Evolutionary conservation across 2,888 invertebrate species (phyloP).

Genomic region (Apamea monoglypha): DNA sequence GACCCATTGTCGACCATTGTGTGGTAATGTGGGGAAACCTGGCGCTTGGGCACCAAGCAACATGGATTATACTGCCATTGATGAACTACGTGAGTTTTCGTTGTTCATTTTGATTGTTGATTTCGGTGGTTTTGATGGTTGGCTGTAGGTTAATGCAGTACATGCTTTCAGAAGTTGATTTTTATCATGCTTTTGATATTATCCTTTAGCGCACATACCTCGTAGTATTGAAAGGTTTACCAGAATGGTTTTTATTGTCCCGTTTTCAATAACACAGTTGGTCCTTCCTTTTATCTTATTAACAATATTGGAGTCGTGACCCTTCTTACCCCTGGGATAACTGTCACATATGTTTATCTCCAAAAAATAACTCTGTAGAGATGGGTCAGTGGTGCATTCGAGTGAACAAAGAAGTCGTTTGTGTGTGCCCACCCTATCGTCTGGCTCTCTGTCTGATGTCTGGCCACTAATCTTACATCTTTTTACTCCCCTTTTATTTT

Average conservation of each 20-base stretch:
- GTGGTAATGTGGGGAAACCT: slow-evolving; percentile 70
- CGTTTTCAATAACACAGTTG: background rate
- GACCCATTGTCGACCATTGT: slow-evolving; percentile 67
- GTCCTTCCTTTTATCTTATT: background rate
- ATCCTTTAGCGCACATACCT: background rate
- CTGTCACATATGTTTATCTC: slow-evolving; percentile 21
- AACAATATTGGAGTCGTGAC: slow-evolving; percentile 19
- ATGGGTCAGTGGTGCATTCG: slow-evolving; percentile 43
- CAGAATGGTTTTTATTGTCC: background rate
- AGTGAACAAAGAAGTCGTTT: slow-evolving; percentile 43
- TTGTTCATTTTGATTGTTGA: slow-evolving; percentile 7
- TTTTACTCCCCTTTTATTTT: slow-evolving; percentile 57
- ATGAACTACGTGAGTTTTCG: slow-evolving; percentile 34
- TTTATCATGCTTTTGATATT: background rate
- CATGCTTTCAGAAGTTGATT: background rate
- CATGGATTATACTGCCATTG: slow-evolving; percentile 42
- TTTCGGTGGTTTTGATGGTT: slow-evolving; percentile 7
- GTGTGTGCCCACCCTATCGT: slow-evolving; percentile 40
- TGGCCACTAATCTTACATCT: slow-evolving; percentile 49
- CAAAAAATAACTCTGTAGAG: slow-evolving; percentile 35
- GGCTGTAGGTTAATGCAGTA: background rate
- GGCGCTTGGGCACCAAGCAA: slow-evolving; percentile 48
- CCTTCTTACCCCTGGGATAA: slow-evolving; percentile 11
- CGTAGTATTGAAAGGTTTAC: background rate
- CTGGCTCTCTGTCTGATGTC: slow-evolving; percentile 33